These are phyloP conservation scores for Aulostomus chinensis DNA, from an alignment of 2,797 vertebrate genomes.

Conservation along the genomic window DNA sequence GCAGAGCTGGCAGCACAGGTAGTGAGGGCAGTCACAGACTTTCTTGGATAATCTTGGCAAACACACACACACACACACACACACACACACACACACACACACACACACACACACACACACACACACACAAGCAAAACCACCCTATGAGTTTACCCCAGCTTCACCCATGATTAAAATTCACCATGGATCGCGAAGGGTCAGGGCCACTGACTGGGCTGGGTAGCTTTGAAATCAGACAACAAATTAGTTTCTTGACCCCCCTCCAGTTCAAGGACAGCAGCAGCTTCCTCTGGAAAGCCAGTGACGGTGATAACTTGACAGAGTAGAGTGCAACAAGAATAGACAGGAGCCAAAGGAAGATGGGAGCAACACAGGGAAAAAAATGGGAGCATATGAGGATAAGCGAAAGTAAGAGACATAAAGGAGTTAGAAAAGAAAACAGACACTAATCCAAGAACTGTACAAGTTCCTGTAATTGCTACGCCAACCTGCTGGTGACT, in stretches of 20 bases:
- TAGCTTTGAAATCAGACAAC: constrained; percentile 67
- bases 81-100: neutral
- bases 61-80: neutral
- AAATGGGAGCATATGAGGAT: too few species aligned
- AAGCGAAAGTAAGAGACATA: neutral
- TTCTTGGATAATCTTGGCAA: constrained; percentile 39
- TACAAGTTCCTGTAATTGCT: constrained; percentile 32
- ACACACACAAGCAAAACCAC: constrained; percentile 2
- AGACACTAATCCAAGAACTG: constrained; percentile 6
- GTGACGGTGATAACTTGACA: constrained; percentile 11
- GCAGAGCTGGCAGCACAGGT: constrained; percentile 14
- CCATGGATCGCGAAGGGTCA: constrained; percentile 35
- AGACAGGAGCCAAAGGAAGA: neutral
- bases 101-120: neutral
- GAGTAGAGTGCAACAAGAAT: neutral
- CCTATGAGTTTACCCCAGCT: constrained; percentile 32
- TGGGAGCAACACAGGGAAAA: neutral
- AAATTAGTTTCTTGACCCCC: constrained; percentile 72
- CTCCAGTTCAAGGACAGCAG: constrained; percentile 67
- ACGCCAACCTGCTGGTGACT: constrained; percentile 18
- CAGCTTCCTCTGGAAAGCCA: constrained; percentile 25
- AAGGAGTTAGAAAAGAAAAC: neutral
- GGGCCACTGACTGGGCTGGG: constrained; percentile 48
- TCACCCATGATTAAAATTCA: constrained; percentile 73
- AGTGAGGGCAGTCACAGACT: constrained; percentile 45